Evolutionary conservation across 2,888 invertebrate species (phyloP), one percentile per base, ranked within the genome.

Genomic region (Eudasyphora cyanicolor): DNA sequence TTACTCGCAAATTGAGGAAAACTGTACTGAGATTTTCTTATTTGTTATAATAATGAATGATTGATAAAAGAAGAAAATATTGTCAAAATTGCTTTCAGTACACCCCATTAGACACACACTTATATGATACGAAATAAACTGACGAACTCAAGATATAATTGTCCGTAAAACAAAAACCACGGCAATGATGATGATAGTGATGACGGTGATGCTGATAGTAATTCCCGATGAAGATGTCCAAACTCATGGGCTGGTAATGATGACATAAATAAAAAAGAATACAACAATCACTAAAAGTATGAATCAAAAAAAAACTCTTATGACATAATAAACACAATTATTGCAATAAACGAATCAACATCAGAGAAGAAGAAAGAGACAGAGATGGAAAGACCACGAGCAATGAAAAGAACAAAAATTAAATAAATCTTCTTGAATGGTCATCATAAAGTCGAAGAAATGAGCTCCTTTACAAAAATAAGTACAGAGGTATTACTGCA

Each of bases 241-340:
- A n/a, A 14, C 24, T 60, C 29, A 60, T 29, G n/a, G 8, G 64
- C 62, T 29, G 21, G 27, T 4, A 57, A 57, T 45, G n/a, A 29
- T 14, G 24, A 24, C 7, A 5, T 19, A 42, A 51, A 51, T 45
- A 19, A 0, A 32, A 27, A 69, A 35, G n/a, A 42, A 32, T 29
- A 27, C 29, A 19, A 38, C 8, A 19, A 32, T 42, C 64, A 38
- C 21, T 10, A 67, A 80, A 6, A 76, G 57, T 24, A 60, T 60
- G 32, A 14, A 71, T n/a, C 62, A 57, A 27, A 74, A n/a, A n/a
- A 79, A 76, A 42, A 71, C 35, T 64, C 45, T 64, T 71, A 51
- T 51, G 60, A 69, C 14, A 76, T 60, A 82, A 79, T 76, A 64
- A 69, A 60, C 49, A 45, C 57, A 49, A 74, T 60, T 60, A 69